Evolutionary conservation across 2,888 invertebrate species (phyloP).

Genomic region (Oscheius myriophilus): DNA sequence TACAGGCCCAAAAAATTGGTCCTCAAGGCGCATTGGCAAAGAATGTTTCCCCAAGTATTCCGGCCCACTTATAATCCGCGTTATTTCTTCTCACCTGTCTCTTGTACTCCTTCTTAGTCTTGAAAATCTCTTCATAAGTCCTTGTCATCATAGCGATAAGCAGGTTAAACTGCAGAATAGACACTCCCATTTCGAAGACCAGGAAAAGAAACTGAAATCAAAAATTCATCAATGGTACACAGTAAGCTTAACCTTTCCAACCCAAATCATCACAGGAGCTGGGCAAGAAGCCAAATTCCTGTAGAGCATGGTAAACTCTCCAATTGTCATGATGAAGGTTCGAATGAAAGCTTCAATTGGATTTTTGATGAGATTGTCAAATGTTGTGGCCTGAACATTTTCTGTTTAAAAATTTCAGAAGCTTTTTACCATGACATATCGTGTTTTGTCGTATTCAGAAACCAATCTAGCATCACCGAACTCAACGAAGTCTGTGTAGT

Average conservation of each 20-base stretch:
- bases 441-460: slow-evolving; percentile 1
- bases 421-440: slow-evolving; percentile 12
- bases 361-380: slow-evolving; percentile 45
- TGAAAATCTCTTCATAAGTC: slow-evolving; percentile 95
- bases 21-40: too few relatives aligned
- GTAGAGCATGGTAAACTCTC: slow-evolving; percentile 72
- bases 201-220: slow-evolving; percentile 77
- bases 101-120: slow-evolving; percentile 97
- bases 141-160: slow-evolving; percentile 99
- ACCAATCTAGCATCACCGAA: neutral
- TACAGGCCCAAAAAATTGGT: too few relatives aligned
- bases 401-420: neutral
- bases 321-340: slow-evolving; percentile 97
- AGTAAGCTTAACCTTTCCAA: too few relatives aligned
- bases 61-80: too few relatives aligned
- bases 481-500: neutral
- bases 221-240: neutral
- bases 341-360: slow-evolving; percentile 76
- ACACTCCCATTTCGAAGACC: slow-evolving; percentile 94
- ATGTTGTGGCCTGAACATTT: slow-evolving; percentile 22
- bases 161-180: slow-evolving; percentile 93
- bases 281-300: slow-evolving; percentile 55
- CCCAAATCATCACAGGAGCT: slow-evolving; percentile 43
- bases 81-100: slow-evolving; percentile 48
- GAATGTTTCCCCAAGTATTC: too few relatives aligned